phyloP scores from a whole-genome alignment of 30 jellyfish, hydroid and myxozoan genomes.

The Aurelia aurita region DNA sequence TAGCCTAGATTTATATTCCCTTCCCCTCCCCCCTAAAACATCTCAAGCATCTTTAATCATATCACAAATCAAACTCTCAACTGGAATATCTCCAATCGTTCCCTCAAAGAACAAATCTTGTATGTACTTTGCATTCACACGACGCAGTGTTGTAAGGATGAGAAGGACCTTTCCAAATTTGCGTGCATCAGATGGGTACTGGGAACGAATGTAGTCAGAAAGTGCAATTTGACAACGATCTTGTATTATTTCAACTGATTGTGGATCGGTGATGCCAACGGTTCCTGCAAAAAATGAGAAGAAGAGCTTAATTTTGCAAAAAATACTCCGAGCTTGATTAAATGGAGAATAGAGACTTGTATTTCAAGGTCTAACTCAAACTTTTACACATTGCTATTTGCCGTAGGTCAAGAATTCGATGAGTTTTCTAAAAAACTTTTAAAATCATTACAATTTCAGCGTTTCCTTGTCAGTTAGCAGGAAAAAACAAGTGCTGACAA shows the following conservation, averaged over 20 bases:
- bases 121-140: constrained; percentile 58
- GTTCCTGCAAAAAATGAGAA: constrained; percentile 44
- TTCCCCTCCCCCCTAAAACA: no score
- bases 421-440: no score
- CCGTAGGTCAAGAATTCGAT: no score
- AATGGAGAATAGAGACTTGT: no score
- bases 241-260: constrained; percentile 61
- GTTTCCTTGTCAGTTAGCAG: no score
- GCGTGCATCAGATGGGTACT: constrained; percentile 65
- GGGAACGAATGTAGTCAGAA: constrained; percentile 68
- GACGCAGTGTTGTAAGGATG: constrained; percentile 59
- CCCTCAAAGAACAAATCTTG: constrained; percentile 83
- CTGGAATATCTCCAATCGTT: constrained; percentile 83
- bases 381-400: no score
- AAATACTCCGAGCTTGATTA: no score
- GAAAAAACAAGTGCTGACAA: no score
- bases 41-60: constrained; percentile 61
- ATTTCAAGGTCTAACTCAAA: no score
- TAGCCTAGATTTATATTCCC: no score
- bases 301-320: no score
- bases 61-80: constrained; percentile 83
- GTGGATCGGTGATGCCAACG: constrained; percentile 63
- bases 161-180: constrained; percentile 83
- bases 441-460: no score
- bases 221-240: constrained; percentile 83